Evolutionary conservation across 2,797 vertebrate genomes (phyloP).

Genomic region (Aulostomus chinensis): DNA sequence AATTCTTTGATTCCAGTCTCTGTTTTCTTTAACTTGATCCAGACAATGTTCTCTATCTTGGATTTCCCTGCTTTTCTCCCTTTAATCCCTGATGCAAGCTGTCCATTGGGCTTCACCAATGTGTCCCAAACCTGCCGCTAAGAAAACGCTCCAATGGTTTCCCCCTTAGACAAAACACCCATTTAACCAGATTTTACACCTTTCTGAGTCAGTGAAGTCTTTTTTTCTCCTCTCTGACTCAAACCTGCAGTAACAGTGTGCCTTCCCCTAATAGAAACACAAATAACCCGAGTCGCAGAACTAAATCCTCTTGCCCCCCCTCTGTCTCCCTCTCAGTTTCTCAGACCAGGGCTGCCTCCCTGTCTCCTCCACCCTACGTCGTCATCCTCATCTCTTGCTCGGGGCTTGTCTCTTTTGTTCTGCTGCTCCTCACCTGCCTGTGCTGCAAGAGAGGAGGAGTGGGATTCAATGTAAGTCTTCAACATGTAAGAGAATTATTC

Average conservation of each 20-base stretch:
- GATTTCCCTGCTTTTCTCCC: conserved; percentile 72
- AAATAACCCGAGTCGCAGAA: background rate
- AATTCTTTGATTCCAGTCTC: conserved; percentile 58
- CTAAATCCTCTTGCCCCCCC: conserved; percentile 50
- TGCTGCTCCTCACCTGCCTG: conserved; percentile 92
- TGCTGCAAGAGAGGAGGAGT: conserved; percentile 93
- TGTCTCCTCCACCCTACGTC: conserved; percentile 89
- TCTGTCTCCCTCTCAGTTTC: conserved; percentile 71
- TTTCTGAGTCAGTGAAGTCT: conserved; percentile 53
- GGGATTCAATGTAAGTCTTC: conserved; percentile 91
- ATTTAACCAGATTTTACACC: conserved; percentile 69
- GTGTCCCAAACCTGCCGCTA: conserved; percentile 68
- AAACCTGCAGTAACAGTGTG: conserved; percentile 35
- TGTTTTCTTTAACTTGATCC: conserved; percentile 59
- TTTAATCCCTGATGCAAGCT: conserved; percentile 73
- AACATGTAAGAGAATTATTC: conserved; percentile 72
- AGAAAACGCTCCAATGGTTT: conserved; percentile 67
- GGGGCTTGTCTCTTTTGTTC: conserved; percentile 91
- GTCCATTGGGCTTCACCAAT: conserved; percentile 75
- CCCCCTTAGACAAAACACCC: conserved; percentile 66
- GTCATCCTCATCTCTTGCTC: conserved; percentile 94
- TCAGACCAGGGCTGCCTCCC: conserved; percentile 81
- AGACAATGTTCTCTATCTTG: conserved; percentile 55
- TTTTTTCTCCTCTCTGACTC: conserved; percentile 58
- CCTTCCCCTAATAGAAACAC: conserved; percentile 18